Evolutionary conservation across 2,113 vertebrate species (phyloP).

Genomic region (Ceyx margarethae): DNA sequence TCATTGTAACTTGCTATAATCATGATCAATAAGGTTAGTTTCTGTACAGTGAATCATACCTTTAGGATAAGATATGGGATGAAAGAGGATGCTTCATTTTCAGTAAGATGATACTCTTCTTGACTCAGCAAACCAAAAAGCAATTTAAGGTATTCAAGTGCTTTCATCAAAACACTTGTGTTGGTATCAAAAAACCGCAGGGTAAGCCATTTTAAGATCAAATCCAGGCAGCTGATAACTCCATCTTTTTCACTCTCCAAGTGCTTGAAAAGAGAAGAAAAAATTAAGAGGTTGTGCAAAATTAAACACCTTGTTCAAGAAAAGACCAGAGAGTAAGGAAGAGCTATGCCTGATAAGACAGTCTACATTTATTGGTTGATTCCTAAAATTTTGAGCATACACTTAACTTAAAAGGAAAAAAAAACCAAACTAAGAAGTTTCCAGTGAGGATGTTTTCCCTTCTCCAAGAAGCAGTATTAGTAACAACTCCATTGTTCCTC

Average conservation of each 20-base stretch:
- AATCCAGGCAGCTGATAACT: conserved; percentile 90
- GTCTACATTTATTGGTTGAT: neutral
- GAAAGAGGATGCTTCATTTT: conserved; percentile 95
- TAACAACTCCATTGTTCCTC: neutral
- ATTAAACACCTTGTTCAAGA: neutral
- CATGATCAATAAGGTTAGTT: neutral
- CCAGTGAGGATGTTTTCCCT: neutral
- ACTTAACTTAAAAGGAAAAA: neutral
- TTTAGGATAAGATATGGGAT: conserved; percentile 95
- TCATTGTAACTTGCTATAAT: neutral
- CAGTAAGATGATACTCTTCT: conserved; percentile 91
- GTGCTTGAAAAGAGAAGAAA: conserved; percentile 75
- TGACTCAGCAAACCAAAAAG: conserved; percentile 87
- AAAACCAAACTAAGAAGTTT: neutral
- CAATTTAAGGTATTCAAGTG: conserved; percentile 94
- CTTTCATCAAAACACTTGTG: conserved; percentile 96
- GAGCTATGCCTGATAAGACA: neutral
- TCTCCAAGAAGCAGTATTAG: neutral
- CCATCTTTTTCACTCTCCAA: conserved; percentile 93
- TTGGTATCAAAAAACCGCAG: conserved; percentile 98
- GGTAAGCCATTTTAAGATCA: conserved; percentile 96
- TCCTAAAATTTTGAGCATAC: neutral
- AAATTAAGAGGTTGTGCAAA: neutral
- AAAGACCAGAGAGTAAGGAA: neutral
- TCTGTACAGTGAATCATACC: conserved; percentile 69